Evolutionary conservation across 1,140 invertebrate genomes (phyloP), one percentile per base, ranked within the genome.

Genomic region (Drosophila ironensis): DNA sequence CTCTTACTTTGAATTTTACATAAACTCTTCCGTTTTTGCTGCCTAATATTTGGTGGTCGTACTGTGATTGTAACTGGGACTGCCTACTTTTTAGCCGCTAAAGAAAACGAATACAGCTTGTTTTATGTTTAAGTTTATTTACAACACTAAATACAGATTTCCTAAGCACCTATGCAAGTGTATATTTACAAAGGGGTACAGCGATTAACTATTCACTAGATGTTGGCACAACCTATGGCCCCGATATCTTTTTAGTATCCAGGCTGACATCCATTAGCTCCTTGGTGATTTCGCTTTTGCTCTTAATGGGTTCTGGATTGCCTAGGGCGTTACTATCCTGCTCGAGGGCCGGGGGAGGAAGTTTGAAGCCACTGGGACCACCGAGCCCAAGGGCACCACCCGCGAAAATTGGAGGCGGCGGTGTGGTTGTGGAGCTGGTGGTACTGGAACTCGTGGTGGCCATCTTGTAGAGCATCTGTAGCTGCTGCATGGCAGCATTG

Each of bases 251-350:
- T n/a, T n/a, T n/a, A n/a, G 51, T 45, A 25, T 67, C 87, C 45
- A 89, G 35, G 56, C 81, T 88, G 44, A 89, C 88, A 28, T 89
- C 75, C 88, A 84, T 84, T 6, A 89, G 70, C 42, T 89, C 88
- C 63, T 72, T 84, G 17, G 88, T 88, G 27, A 89, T 77, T 47
- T 89, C 77, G 52, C 61, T 46, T 33, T 52, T 38, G 71, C 47
- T 78, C 60, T 82, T 46, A 16, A 22, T 16, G 0, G 42, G 50
- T n/a, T n/a, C 61, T 2, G 25, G 47, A n/a, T 24, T 47, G 24
- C 47, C 60, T 47, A 87, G 44, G 5, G 51, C 7, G 16, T 87
- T 87, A 1, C 46, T 47, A 24, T 87, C 75, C 60, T 87, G 81
- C 6, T 5, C 1, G 7, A 87, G 47, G 1, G 67, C 69, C 17